Evolutionary conservation across 2,888 invertebrate genomes (phyloP).

Genomic region (Encarsia formosa): DNA sequence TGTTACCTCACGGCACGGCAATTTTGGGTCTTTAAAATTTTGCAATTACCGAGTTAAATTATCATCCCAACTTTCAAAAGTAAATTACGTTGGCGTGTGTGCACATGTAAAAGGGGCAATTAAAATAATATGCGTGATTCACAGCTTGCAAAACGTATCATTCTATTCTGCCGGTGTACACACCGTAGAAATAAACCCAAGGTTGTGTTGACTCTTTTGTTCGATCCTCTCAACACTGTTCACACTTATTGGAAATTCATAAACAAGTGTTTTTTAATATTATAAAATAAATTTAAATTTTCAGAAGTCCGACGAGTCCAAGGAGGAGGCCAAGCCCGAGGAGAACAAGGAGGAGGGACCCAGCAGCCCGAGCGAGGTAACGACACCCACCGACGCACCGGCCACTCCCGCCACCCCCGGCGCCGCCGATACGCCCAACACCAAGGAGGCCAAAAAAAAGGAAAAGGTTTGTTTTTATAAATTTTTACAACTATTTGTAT

Average conservation of each 20-base stretch:
- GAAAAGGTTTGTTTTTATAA: constrained; percentile 41
- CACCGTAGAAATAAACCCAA: background rate
- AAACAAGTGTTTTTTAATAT: background rate
- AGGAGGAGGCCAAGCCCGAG: constrained; percentile 40
- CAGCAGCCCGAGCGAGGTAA: constrained; percentile 36
- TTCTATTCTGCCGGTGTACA: background rate
- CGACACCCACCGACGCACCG: constrained; percentile 46
- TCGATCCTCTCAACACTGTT: background rate
- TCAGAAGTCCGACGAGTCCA: constrained; percentile 21
- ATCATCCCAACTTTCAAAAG: too few species aligned
- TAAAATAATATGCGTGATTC: background rate
- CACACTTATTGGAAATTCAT: background rate
- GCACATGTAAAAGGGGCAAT: background rate
- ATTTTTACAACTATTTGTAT: background rate
- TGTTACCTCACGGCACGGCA: too few species aligned
- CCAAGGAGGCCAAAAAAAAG: constrained; percentile 48
- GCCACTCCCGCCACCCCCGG: constrained; percentile 33
- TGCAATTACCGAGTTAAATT: too few species aligned
- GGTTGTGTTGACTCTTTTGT: background rate
- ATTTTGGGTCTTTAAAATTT: too few species aligned
- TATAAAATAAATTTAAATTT: constrained; percentile 9
- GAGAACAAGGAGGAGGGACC: constrained; percentile 41
- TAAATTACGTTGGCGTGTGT: too few species aligned
- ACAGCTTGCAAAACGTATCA: background rate
- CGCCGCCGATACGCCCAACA: constrained; percentile 44